A percentile compares a stretch with the other conserved stretches of the same genome.
Conservation (phyloP, 2,888 invertebrate genomes). For the Lapara coniferarum region DNA sequence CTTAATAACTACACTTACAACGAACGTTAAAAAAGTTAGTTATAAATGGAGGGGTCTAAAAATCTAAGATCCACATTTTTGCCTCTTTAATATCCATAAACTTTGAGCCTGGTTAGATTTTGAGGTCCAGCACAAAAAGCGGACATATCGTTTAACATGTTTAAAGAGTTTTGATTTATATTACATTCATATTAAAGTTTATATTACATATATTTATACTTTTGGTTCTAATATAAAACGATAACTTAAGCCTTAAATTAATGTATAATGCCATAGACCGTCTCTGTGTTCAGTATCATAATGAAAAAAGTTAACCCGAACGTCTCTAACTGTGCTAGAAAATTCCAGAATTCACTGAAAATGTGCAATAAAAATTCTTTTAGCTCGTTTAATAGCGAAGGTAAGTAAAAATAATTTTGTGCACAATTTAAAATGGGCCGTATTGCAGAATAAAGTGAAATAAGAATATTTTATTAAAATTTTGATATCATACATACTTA, state of each 20-base stretch:
- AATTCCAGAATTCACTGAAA: slow-evolving; percentile 16
- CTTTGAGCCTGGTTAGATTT: too few species aligned
- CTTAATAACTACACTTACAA: too few species aligned
- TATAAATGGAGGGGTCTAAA: too few species aligned
- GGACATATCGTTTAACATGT: too few species aligned
- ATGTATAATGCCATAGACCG: slow-evolving; percentile 1
- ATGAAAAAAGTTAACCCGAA: slow-evolving; percentile 13
- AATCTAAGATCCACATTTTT: too few species aligned
- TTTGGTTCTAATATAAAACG: not conserved
- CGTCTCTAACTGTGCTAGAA: slow-evolving; percentile 11
- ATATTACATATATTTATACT: not conserved
- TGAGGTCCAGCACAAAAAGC: too few species aligned
- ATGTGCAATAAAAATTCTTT: slow-evolving; percentile 14
- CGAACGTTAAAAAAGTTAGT: too few species aligned
- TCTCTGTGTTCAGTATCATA: slow-evolving; percentile 17
- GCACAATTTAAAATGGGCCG: not conserved
- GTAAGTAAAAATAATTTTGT: slow-evolving; percentile 5
- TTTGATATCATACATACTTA: not conserved
- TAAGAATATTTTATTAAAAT: not conserved
- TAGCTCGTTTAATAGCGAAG: not conserved
- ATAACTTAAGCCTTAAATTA: not conserved
- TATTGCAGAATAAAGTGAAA: not conserved
- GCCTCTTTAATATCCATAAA: too few species aligned
- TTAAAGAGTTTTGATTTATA: not conserved
- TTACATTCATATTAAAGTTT: not conserved